Evolutionary conservation across 2,113 vertebrate genomes (phyloP), one percentile per base, ranked within the genome.

Genomic region (Lagenorhynchus albirostris): DNA sequence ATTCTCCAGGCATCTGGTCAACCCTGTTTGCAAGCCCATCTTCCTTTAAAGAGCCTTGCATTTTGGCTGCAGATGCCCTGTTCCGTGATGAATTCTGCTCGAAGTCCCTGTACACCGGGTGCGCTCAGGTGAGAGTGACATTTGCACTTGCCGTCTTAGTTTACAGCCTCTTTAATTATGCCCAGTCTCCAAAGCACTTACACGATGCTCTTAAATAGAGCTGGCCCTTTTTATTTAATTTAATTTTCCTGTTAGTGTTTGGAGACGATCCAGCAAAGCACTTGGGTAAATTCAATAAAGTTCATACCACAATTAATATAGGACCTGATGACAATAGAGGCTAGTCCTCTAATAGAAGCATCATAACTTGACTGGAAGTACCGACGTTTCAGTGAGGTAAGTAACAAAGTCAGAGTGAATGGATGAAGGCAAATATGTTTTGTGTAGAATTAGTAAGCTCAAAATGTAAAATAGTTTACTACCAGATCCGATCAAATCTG

Each of bases 221-320:
- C 97, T 98, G 97, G 99, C 98, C 98, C 98, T 98, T 99, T 98
- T 97, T 98, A 98, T 98, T 98, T 99, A 98, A 99, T 99, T 99
- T 98, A 98, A 98, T 99, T 99, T 98, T 96, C 96, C 98, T 99
- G 98, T 98, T 99, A 99, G 98, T 97, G 93, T 98, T 98, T 99
- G 99, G 99, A 99, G 97, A 97, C 97, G 93, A 95, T 99, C 99
- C 99, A 99, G 98, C 94, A 99, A 98, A 98, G 98, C 99, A 99
- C 99, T 99, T 98, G 98, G 98, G 98, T 94, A 98, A 99, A 99
- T 98, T 98, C 98, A 99, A 98, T 99, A 98, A 98, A 98, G 97
- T 98, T 98, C 97, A 98, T 97, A 96, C 95, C 98, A 97, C 97
- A 98, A 99, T 99, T 99, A 99, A 99, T 98, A 98, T 95, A 97